Evolutionary conservation across 2,888 invertebrate species (phyloP), one percentile per base, ranked within the genome.

Genomic region (Lithophane leautieri): DNA sequence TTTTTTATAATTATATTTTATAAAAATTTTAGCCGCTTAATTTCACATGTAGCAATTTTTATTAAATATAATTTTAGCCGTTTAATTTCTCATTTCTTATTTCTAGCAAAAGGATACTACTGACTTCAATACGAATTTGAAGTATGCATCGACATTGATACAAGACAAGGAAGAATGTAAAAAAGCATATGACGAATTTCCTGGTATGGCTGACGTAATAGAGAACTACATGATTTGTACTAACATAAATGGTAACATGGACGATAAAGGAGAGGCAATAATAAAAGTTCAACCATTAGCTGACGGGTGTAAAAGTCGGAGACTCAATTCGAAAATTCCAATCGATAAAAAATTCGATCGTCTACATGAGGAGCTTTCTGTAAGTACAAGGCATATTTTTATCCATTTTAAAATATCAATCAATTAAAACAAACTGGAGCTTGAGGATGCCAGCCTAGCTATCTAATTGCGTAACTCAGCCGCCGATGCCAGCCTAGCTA

Each of bases 161-260:
- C 54, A 78, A 50, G 34, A 84, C 7, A 91, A 90, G 61, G 56
- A 79, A 1, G 65, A 77, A 12, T 93, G 93, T 67, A 90, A 88
- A 69, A 19, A 68, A 4, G 70, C 69, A 8, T 92, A 90, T 65
- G n/a, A 4, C 0, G 44, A 73, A 0, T 79, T 84, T 9, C 0
- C 25, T 0, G 77, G 83, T 9, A 77, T 92, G 70, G 72, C 6
- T 0, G 11, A n/a, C 0, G 75, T 86, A 0, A 93, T 93, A 66
- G 90, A 91, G 0, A 83, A 86, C 7, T 90, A 90, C 58, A 93
- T 93, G 93, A 86, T 93, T 52, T 93, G 93, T 60, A 88, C 91
- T 7, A 40, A 77, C 2, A 60, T 58, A 0, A 40, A 61, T 0
- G 90, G 91, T 1, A 87, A 87, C 22, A 70, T 91, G 14, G 54